These are phyloP conservation scores for Chaenogobius annularis DNA, from an alignment of 2,113 vertebrate genomes.

Conservation along the genomic window DNA sequence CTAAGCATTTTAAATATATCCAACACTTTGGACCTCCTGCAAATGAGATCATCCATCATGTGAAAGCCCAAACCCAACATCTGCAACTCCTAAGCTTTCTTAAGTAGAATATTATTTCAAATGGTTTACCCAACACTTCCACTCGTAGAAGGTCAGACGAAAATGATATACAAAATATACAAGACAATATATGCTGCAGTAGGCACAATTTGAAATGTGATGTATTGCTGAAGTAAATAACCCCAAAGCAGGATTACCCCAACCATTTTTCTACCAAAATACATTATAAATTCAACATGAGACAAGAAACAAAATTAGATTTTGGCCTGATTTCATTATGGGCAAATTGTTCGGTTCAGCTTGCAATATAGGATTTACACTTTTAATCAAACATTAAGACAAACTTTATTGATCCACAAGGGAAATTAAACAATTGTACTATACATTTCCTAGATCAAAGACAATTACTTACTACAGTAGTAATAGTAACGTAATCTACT, in stretches of 20 bases:
- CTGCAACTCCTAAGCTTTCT: constrained; percentile 18
- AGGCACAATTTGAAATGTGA: background rate
- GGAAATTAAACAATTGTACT: too few relatives aligned
- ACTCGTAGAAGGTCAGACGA: background rate
- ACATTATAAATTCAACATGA: background rate
- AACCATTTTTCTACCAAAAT: too few relatives aligned
- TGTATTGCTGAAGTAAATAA: background rate
- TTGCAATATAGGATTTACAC: background rate
- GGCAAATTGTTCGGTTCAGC: background rate
- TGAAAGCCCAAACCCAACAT: constrained; percentile 25
- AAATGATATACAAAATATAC: background rate
- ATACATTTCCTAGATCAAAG: too few relatives aligned
- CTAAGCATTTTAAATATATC: constrained; percentile 33
- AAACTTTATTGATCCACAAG: too few relatives aligned
- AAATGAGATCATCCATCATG: constrained; percentile 45
- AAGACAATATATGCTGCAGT: background rate
- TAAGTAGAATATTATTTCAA: background rate
- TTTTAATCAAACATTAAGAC: too few relatives aligned
- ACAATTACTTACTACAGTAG: too few relatives aligned
- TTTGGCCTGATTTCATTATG: background rate
- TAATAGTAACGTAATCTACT: too few relatives aligned
- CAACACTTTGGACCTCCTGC: constrained; percentile 25
- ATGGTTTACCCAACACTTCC: background rate
- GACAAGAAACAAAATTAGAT: background rate
- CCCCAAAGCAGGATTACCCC: too few relatives aligned